These are phyloP conservation scores for Onychorhynchus coronatus DNA, from an alignment of 2,113 vertebrate species.

Conservation along the genomic window DNA sequence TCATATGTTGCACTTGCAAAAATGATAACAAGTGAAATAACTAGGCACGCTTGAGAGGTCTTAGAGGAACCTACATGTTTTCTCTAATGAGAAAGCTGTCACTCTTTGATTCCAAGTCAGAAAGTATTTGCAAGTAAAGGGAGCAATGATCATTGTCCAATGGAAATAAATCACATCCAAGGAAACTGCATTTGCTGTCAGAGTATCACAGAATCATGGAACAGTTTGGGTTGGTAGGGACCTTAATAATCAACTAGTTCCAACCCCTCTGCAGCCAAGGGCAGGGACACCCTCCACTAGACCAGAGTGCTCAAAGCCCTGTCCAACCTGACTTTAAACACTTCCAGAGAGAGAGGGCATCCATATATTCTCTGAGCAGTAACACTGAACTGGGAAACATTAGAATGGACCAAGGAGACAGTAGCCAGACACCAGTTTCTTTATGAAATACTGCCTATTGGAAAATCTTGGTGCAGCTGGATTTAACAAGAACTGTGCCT, in stretches of 20 bases:
- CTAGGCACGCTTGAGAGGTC: not conserved
- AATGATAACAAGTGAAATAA: not conserved
- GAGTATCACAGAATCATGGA: not conserved
- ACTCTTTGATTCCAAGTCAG: not conserved
- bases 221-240: not conserved
- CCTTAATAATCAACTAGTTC: not conserved
- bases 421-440: not conserved
- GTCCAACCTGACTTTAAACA: not conserved
- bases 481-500: not conserved
- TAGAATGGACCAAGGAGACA: not conserved
- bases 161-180: not conserved
- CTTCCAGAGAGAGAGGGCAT: not conserved
- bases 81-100: not conserved
- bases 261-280: not conserved
- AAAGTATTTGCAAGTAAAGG: not conserved
- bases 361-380: not conserved
- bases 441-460: not conserved
- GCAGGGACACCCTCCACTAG: not conserved
- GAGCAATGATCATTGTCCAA: not conserved
- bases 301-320: not conserved
- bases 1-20: not conserved
- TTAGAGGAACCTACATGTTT: not conserved
- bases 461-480: not conserved
- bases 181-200: not conserved
- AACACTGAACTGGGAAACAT: not conserved